Evolutionary conservation across 2,797 vertebrate species (phyloP).

Genomic region (Lepilemur ruficaudatus): DNA sequence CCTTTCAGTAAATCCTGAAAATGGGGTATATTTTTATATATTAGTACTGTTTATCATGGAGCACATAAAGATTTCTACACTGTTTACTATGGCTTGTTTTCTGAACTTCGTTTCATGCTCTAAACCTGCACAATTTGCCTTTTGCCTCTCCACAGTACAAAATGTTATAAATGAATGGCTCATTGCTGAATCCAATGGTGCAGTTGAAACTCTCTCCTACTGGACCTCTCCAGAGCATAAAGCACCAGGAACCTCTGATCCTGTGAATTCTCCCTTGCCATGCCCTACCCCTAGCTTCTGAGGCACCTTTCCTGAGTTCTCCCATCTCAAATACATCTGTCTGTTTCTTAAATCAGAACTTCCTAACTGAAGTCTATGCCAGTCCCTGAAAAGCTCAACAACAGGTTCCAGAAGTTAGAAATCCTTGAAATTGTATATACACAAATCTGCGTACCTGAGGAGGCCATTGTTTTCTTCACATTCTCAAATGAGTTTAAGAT

Average conservation of each 20-base stretch:
- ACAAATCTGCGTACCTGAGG: background rate
- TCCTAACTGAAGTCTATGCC: background rate
- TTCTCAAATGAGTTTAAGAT: background rate
- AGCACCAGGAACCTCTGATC: background rate
- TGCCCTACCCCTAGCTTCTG: background rate
- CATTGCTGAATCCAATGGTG: background rate
- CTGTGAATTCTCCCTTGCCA: background rate
- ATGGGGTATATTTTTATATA: background rate
- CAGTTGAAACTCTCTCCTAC: background rate
- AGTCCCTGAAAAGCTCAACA: background rate
- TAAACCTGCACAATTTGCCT: background rate
- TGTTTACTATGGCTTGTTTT: background rate
- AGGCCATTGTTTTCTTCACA: background rate
- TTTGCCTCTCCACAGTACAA: background rate
- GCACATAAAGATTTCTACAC: conserved; percentile 26
- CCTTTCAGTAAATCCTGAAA: background rate
- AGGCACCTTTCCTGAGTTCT: background rate
- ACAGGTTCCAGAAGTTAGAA: background rate
- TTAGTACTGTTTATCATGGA: background rate
- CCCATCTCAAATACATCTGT: background rate
- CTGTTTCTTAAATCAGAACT: background rate
- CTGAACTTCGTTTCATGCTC: background rate
- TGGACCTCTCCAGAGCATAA: background rate
- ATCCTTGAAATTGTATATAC: background rate
- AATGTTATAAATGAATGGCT: background rate